Evolutionary conservation across 2,113 vertebrate species (phyloP).

Genomic region (Ammodytes marinus): DNA sequence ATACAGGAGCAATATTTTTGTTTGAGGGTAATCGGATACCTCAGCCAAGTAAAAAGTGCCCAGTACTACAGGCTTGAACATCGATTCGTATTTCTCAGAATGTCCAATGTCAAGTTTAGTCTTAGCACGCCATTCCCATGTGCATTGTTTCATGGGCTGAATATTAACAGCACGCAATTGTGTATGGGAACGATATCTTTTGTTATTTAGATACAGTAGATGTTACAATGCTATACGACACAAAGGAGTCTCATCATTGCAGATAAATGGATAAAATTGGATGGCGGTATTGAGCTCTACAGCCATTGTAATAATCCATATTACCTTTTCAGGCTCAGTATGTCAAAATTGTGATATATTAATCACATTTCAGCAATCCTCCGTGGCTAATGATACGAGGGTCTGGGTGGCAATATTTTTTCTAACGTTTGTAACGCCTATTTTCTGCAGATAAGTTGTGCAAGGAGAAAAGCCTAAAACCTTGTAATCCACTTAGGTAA

Average conservation of each 20-base stretch:
- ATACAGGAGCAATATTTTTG: constrained; percentile 75
- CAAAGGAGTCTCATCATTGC: constrained; percentile 85
- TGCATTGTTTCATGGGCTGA: constrained; percentile 73
- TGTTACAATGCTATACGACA: constrained; percentile 81
- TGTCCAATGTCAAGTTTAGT: constrained; percentile 74
- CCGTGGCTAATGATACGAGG: constrained; percentile 79
- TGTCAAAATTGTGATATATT: constrained; percentile 84
- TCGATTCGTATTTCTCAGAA: constrained; percentile 73
- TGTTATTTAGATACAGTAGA: constrained; percentile 84
- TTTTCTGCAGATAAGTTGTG: constrained; percentile 84
- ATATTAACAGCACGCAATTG: constrained; percentile 82
- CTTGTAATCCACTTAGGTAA: constrained; percentile 84
- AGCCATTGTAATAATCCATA: constrained; percentile 86
- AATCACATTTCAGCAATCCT: constrained; percentile 86
- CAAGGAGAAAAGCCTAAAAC: constrained; percentile 84
- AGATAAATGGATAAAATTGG: constrained; percentile 87
- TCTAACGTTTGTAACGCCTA: constrained; percentile 80
- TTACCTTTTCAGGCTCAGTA: constrained; percentile 85
- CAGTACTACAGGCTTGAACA: constrained; percentile 52
- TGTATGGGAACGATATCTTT: constrained; percentile 79
- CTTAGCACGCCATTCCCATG: constrained; percentile 71
- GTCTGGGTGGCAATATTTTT: constrained; percentile 77
- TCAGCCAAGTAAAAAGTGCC: constrained; percentile 65
- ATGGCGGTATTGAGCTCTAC: constrained; percentile 83
- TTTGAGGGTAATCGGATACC: constrained; percentile 83